Percentiles rank a stretch among this genome's conserved stretches.
phyloP scores from a whole-genome alignment of 1,140 invertebrate species.

The Brachionus calyciflorus region DNA sequence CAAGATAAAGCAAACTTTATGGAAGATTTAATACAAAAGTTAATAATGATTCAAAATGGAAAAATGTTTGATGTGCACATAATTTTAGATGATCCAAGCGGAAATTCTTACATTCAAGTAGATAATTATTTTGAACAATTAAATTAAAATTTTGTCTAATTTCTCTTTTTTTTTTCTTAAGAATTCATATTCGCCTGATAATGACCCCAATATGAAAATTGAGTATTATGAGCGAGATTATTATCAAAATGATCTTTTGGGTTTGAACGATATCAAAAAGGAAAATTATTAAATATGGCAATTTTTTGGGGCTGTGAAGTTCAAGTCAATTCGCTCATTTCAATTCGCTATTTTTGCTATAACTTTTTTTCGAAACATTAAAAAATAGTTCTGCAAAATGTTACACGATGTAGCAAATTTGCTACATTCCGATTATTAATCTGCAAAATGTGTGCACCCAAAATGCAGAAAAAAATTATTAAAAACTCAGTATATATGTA shows the following conservation, averaged over 20 bases:
- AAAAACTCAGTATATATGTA: too few species aligned
- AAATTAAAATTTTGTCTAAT: constrained; percentile 33
- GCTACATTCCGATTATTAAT: too few species aligned
- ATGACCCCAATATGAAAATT: constrained; percentile 72
- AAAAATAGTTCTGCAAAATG: too few species aligned
- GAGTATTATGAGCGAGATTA: constrained; percentile 76
- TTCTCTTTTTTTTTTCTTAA: constrained; percentile 62
- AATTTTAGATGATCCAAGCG: constrained; percentile 88
- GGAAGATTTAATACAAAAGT: neutral
- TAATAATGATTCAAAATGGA: constrained; percentile 52
- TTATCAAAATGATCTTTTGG: constrained; percentile 92
- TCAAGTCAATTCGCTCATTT: too few species aligned
- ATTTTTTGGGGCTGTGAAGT: too few species aligned
- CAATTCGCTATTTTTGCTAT: too few species aligned
- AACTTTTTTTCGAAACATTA: too few species aligned
- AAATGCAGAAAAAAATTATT: too few species aligned
- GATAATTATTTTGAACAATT: neutral
- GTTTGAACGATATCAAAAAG: constrained; percentile 93
- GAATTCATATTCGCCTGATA: constrained; percentile 72
- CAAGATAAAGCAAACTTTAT: neutral
- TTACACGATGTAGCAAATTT: too few species aligned
- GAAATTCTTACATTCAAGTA: constrained; percentile 91
- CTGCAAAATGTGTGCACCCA: too few species aligned
- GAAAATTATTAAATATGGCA: constrained; percentile 67
- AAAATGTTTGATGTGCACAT: constrained; percentile 66